Conservation (phyloP, 2,888 invertebrate genomes). For the Adelognathus sp. region DNA sequence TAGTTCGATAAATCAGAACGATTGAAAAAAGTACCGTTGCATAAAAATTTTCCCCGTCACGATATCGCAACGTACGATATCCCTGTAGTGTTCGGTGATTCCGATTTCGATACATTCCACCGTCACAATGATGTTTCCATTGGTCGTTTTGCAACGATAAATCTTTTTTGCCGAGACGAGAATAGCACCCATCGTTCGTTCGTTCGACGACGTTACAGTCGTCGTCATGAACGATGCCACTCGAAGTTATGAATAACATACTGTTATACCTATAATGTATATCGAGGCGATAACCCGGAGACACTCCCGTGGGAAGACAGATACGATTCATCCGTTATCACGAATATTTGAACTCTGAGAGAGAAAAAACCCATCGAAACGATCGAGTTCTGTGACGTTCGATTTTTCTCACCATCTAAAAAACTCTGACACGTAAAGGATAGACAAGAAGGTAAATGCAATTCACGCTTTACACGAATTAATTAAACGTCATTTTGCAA, state of each 20-base stretch:
- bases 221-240: conserved; percentile 6
- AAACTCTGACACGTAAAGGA: background rate
- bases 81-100: background rate
- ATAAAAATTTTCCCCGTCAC: background rate
- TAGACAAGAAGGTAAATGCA: background rate
- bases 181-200: conserved; percentile 4
- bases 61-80: background rate
- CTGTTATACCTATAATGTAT: background rate
- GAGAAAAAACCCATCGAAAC: background rate
- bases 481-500: background rate
- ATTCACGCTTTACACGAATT: background rate
- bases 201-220: background rate
- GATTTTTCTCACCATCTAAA: background rate
- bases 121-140: background rate
- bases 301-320: conserved; percentile 54
- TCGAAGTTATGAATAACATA: background rate
- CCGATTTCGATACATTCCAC: conserved; percentile 8
- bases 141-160: background rate
- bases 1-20: conserved; percentile 6
- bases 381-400: background rate
- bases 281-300: conserved; percentile 61
- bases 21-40: conserved; percentile 1
- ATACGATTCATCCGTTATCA: conserved; percentile 60
- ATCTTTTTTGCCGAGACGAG: background rate
- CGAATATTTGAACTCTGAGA: conserved; percentile 50